Percentiles rank a stretch among this genome's conserved stretches.
Evolutionary conservation across 2,797 vertebrate genomes (phyloP).

Genomic region (Hydrophis major): DNA sequence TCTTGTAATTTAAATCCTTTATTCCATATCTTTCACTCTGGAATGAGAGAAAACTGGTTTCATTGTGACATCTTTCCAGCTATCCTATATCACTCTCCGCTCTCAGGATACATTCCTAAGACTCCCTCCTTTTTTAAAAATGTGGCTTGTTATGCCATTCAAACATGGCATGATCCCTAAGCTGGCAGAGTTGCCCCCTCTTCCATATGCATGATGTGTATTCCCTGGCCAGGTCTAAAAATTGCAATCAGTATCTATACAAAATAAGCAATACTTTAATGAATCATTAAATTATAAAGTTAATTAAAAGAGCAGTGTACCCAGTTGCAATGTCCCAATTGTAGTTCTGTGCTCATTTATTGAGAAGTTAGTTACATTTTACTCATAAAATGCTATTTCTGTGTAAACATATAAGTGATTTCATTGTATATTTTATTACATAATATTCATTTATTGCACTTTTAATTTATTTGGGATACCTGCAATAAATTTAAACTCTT

Average conservation of each 20-base stretch:
- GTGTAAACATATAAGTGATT: neutral
- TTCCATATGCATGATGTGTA: neutral
- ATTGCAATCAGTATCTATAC: neutral
- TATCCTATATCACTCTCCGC: neutral
- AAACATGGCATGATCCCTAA: neutral
- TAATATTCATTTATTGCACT: neutral
- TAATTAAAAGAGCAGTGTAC: neutral
- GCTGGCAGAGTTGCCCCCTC: neutral
- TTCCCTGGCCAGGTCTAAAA: conserved; percentile 8
- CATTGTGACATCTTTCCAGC: neutral
- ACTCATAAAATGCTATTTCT: neutral
- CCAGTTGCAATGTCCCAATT: too few relatives aligned
- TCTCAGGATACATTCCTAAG: neutral
- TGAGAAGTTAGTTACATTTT: neutral
- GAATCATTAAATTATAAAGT: neutral
- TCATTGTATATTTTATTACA: neutral
- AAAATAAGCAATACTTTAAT: neutral
- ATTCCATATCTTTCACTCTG: neutral
- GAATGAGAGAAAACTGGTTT: neutral
- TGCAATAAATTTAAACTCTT: neutral
- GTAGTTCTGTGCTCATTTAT: neutral
- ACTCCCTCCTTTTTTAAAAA: neutral
- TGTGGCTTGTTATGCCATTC: neutral
- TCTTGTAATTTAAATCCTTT: neutral
- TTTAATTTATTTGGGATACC: neutral